Evolutionary conservation across 1,140 invertebrate genomes (phyloP).

Genomic region (Pseudomyrmex sp.): DNA sequence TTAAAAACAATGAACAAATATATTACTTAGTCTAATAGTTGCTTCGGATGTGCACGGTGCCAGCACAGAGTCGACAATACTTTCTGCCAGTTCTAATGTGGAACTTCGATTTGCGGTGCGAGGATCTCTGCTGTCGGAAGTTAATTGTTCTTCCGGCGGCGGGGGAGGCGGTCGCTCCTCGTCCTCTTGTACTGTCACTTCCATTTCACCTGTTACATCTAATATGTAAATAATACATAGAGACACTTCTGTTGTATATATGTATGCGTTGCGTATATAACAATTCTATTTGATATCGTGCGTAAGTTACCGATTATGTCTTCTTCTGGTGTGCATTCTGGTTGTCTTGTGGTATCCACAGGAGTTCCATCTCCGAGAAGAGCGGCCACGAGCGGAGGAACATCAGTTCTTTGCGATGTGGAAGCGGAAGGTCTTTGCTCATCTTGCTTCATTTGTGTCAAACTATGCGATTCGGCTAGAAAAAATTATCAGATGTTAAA

Average conservation of each 20-base stretch:
- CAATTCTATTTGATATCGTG: neutral
- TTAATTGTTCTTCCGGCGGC: conserved; percentile 75
- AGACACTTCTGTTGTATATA: conserved; percentile 35
- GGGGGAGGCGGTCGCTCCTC: conserved; percentile 77
- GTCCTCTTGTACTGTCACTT: conserved; percentile 82
- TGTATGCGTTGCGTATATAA: conserved; percentile 33
- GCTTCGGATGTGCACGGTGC: conserved; percentile 77
- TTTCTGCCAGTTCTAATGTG: conserved; percentile 80
- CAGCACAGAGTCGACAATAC: conserved; percentile 81
- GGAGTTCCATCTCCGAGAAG: conserved; percentile 71
- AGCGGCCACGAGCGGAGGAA: conserved; percentile 66
- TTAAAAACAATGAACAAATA: neutral
- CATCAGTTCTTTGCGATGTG: conserved; percentile 72
- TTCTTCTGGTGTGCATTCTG: conserved; percentile 74
- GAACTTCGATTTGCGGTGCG: conserved; percentile 72
- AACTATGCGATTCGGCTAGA: conserved; percentile 73
- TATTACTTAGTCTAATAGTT: conserved; percentile 75
- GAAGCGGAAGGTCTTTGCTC: conserved; percentile 75
- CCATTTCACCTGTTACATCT: conserved; percentile 83
- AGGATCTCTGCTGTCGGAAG: conserved; percentile 75
- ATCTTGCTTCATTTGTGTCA: conserved; percentile 68
- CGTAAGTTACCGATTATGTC: conserved; percentile 77
- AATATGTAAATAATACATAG: conserved; percentile 50
- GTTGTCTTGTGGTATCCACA: conserved; percentile 68
- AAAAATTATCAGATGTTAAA: conserved; percentile 10